Conservation (phyloP, 1,140 invertebrate species). For the Pseudomyrmex sp. region DNA sequence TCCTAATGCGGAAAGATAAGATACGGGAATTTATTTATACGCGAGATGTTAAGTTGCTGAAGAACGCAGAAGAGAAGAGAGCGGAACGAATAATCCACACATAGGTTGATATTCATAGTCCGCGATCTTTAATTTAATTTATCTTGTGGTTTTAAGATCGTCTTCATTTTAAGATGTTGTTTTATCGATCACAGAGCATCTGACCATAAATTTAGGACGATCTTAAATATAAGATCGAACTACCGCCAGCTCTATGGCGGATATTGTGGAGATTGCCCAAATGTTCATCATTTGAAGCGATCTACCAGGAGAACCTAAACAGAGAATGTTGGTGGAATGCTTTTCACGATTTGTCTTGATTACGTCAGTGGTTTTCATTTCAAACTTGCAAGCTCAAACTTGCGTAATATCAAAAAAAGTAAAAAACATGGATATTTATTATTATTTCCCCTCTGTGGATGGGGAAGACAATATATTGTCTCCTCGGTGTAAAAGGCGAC, state of each 20-base stretch:
- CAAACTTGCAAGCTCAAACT: too few relatives aligned
- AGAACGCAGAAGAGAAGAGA: not conserved
- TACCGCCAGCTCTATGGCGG: slow-evolving; percentile 70
- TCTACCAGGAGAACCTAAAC: slow-evolving; percentile 74
- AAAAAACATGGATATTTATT: too few relatives aligned
- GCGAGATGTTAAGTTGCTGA: not conserved
- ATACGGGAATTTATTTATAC: not conserved
- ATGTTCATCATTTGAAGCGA: slow-evolving; percentile 80
- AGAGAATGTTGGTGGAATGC: slow-evolving; percentile 27
- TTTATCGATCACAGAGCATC: too few relatives aligned
- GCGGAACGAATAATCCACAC: not conserved
- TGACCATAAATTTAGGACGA: too few relatives aligned
- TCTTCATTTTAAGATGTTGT: too few relatives aligned
- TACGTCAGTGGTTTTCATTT: slow-evolving; percentile 34
- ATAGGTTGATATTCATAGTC: not conserved
- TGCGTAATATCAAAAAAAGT: not conserved
- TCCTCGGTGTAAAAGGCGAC: too few relatives aligned
- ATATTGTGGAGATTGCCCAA: slow-evolving; percentile 77
- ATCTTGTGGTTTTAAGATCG: too few relatives aligned
- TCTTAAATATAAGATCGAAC: too few relatives aligned
- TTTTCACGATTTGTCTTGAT: slow-evolving; percentile 1
- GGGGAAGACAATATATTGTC: too few relatives aligned
- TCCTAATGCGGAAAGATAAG: not conserved
- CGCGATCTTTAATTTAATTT: too few relatives aligned
- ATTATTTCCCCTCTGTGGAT: too few relatives aligned